phyloP scores from a whole-genome alignment of 2,888 invertebrate genomes.

The Cheilosia vernalis region DNA sequence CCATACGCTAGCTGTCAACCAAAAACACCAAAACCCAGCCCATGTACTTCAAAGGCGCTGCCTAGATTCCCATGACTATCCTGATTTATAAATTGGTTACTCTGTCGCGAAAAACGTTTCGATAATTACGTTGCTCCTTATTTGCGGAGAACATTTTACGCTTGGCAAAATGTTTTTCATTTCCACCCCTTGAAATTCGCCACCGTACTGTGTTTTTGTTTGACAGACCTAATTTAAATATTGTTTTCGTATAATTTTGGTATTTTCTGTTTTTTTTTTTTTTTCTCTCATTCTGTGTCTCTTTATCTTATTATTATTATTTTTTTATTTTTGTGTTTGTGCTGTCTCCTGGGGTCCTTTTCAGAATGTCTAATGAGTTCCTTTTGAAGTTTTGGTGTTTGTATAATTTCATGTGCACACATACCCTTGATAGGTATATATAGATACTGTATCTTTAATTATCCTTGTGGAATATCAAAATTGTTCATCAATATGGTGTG shows the following conservation, averaged over 20 bases:
- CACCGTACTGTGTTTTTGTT: constrained; percentile 44
- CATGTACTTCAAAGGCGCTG: background rate
- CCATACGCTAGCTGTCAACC: background rate
- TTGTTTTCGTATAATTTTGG: constrained; percentile 57
- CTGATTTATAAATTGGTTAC: constrained; percentile 50
- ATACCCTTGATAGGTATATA: too few species aligned
- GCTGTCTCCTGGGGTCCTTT: constrained; percentile 46
- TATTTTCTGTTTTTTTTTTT: constrained; percentile 17
- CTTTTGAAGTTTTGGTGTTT: constrained; percentile 64
- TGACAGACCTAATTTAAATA: constrained; percentile 69
- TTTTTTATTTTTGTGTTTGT: constrained; percentile 4
- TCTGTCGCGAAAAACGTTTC: constrained; percentile 59
- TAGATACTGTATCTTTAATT: constrained; percentile 40
- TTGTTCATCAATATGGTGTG: constrained; percentile 64
- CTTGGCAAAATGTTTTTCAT: constrained; percentile 63
- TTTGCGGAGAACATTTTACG: constrained; percentile 67
- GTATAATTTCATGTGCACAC: constrained; percentile 9
- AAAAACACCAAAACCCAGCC: background rate
- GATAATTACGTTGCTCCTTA: constrained; percentile 68
- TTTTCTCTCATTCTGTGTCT: background rate
- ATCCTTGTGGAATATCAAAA: constrained; percentile 54
- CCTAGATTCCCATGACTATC: constrained; percentile 1
- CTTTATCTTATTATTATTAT: constrained; percentile 13
- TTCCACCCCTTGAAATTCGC: background rate
- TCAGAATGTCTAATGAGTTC: constrained; percentile 72